These are phyloP conservation scores for Mastomys coucha DNA, from an alignment of 2,113 vertebrate species.

Conservation along the genomic window DNA sequence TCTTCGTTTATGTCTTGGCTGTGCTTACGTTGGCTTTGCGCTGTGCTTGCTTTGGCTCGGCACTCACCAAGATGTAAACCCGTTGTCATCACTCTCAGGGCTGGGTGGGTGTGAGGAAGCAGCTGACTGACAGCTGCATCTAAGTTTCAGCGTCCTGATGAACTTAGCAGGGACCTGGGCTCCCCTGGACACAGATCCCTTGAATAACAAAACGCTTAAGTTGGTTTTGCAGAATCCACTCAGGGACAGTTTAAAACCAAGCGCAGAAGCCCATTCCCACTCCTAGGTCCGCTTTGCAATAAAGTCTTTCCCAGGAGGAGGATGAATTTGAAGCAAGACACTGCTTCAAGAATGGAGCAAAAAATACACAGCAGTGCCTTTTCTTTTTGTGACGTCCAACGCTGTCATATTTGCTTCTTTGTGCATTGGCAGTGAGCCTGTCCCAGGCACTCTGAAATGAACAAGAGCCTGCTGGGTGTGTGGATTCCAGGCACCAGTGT, in stretches of 20 bases:
- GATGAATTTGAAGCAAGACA: background rate
- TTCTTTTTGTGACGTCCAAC: background rate
- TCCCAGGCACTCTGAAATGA: background rate
- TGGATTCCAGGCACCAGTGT: background rate
- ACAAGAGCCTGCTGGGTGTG: background rate
- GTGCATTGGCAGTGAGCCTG: background rate
- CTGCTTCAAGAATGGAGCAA: background rate
- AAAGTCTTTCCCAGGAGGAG: background rate
- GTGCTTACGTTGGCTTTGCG: background rate
- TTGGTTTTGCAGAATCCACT: background rate
- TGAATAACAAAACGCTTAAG: background rate
- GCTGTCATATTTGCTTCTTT: background rate
- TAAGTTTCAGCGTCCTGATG: background rate
- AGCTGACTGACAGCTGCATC: fast-evolving
- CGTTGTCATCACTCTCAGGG: background rate
- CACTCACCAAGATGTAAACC: background rate
- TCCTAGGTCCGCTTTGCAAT: background rate
- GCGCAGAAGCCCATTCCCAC: background rate
- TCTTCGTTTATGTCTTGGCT: background rate
- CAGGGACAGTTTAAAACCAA: background rate
- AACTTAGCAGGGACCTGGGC: background rate
- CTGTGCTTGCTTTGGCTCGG: background rate
- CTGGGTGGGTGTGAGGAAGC: no score
- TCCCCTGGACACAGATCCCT: background rate
- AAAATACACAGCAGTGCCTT: background rate